Evolutionary conservation across 2,888 invertebrate species (phyloP).

Genomic region (Yponomeuta plumbellus): DNA sequence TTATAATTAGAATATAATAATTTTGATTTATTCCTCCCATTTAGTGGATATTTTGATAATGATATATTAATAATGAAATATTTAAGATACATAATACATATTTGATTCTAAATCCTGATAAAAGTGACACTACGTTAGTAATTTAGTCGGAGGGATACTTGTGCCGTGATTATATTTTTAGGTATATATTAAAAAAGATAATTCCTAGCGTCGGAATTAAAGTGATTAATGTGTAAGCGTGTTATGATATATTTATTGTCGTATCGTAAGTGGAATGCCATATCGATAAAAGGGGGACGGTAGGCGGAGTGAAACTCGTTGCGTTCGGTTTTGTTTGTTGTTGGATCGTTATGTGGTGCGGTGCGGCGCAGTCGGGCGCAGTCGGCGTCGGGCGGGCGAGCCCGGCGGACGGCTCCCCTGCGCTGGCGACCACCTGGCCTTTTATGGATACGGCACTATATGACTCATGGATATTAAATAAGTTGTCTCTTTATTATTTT

Average conservation of each 20-base stretch:
- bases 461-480: constrained; percentile 62
- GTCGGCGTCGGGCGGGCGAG: background rate
- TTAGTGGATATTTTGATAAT: constrained; percentile 78
- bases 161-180: constrained; percentile 78
- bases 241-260: constrained; percentile 73
- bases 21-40: constrained; percentile 78
- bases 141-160: constrained; percentile 78
- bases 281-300: constrained; percentile 76
- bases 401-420: constrained; percentile 19
- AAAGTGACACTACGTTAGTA: constrained; percentile 76
- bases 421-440: constrained; percentile 57
- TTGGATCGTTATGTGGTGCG: constrained; percentile 46
- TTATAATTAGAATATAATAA: constrained; percentile 75
- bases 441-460: constrained; percentile 74
- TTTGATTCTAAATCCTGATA: constrained; percentile 78
- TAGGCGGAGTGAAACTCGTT: constrained; percentile 73
- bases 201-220: constrained; percentile 78
- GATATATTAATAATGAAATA: constrained; percentile 77
- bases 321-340: constrained; percentile 54
- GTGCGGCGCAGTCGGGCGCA: background rate
- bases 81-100: constrained; percentile 78
- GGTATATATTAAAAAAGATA: constrained; percentile 75
- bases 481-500: constrained; percentile 69
- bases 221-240: constrained; percentile 77
- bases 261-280: constrained; percentile 75